A percentile compares a stretch with the other conserved stretches of the same genome.
Evolutionary conservation across 1,140 invertebrate species (phyloP).

Genomic region (Bombus turneri): DNA sequence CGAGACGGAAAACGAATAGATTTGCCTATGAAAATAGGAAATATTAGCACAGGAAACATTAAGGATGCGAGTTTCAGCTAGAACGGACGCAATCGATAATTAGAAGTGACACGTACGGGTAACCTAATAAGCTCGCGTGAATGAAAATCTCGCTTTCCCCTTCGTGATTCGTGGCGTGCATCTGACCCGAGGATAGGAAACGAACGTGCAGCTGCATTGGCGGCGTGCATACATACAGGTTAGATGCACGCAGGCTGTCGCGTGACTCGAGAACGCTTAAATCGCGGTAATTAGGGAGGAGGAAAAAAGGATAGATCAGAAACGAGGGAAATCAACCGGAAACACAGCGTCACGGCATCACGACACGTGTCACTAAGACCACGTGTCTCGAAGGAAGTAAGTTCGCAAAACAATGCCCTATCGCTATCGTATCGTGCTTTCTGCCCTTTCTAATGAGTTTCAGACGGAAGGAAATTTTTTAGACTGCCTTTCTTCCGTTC

Average conservation of each 20-base stretch:
- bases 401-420: constrained; percentile 19
- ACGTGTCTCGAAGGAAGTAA: constrained; percentile 49
- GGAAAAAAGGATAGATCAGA: constrained; percentile 28
- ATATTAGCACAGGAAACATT: no score
- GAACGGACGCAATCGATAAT: constrained; percentile 35
- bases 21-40: background rate
- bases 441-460: constrained; percentile 3
- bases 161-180: constrained; percentile 38
- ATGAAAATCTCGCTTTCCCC: constrained; percentile 40
- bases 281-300: constrained; percentile 61
- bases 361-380: constrained; percentile 59
- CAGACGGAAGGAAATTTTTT: constrained; percentile 8
- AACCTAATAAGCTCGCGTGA: constrained; percentile 55
- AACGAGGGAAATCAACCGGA: constrained; percentile 57
- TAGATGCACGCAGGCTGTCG: constrained; percentile 43
- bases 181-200: background rate
- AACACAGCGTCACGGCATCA: constrained; percentile 59
- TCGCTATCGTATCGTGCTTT: constrained; percentile 4
- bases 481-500: no score
- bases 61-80: no score
- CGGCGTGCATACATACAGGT: constrained; percentile 7
- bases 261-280: constrained; percentile 59
- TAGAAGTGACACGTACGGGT: constrained; percentile 31
- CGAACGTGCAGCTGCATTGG: background rate
- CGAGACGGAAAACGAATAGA: background rate